Base-by-base conservation (phyloP, 2,113 vertebrate genomes). In the Chaenogobius annularis region DNA sequence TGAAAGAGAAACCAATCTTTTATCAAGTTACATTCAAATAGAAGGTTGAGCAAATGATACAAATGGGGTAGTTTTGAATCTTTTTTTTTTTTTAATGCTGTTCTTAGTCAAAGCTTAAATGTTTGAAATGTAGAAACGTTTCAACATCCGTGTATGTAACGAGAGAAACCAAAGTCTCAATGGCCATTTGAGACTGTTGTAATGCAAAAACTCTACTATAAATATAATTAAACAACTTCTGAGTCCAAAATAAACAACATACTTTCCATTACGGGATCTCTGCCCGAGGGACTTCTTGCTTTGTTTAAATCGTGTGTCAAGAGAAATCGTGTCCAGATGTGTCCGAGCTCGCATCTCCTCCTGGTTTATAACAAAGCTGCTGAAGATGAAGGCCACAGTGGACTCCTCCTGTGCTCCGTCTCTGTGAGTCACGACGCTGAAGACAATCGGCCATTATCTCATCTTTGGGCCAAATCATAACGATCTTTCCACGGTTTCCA, bases 401-500 rank as follows among this genome's bases (percentile, higher is more conserved):
- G 0, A 44, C 67, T 47, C 78, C 69, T 46, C 73, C 35, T 66
- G 22, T 50, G 35, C 71, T 76, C 55, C 46, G 46, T 43, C 46
- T 63, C 62, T 66, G 71, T 81, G 82, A 86, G 70, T 87, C 72
- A 85, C 10, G 56, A 73, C 52, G 7, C 10, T 54, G 78, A 43
- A 58, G 55, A 80, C 75, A 77, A 85, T n/a, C 74, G 72, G 7
- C 68, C 72, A 80, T 73, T 76, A 70, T 78, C 68, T 50, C 67
- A 85, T 72, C 65, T 56, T 66, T 47, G 76, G 73, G 68, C 62
- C 75, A 79, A 73, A 73, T 90, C 84, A 87, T 83, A 79, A 83
- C 71, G 70, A 31, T 22, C 23, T 77, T n/a, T 31, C 63, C 65
- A 52, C 73, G 77, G 85, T 92, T 92, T 83, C 86, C 71, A 86